Evolutionary conservation across 2,113 vertebrate genomes (phyloP).

Genomic region (Pomatorhinus ruficollis): DNA sequence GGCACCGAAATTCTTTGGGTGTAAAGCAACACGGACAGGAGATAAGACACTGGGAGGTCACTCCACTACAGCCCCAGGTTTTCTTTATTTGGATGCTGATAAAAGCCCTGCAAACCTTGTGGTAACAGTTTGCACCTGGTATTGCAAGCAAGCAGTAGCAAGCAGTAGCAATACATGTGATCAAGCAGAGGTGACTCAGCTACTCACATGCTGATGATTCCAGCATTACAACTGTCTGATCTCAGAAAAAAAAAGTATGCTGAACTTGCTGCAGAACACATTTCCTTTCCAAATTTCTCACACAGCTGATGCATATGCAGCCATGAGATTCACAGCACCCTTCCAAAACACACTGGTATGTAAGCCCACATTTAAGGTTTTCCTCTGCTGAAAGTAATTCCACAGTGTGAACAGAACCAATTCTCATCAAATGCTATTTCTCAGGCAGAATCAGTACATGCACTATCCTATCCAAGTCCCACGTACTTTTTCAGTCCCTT

Average conservation of each 20-base stretch:
- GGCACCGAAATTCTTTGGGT: background rate
- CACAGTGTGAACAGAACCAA: background rate
- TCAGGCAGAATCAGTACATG: background rate
- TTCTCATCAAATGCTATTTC: background rate
- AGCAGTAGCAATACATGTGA: background rate
- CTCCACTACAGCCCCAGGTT: background rate
- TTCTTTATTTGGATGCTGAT: background rate
- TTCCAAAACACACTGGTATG: background rate
- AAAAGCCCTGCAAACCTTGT: background rate
- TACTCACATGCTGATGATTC: background rate
- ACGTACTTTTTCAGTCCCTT: background rate
- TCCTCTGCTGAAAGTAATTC: background rate
- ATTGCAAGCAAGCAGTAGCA: background rate
- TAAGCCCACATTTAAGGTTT: background rate
- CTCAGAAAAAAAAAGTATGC: background rate
- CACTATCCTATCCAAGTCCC: background rate
- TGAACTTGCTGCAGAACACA: background rate
- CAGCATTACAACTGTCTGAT: background rate
- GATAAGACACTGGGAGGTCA: background rate
- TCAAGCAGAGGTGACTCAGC: background rate
- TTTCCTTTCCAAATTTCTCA: background rate
- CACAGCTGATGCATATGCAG: rapidly evolving
- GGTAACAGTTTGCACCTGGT: background rate
- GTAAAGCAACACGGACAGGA: background rate
- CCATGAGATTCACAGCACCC: background rate